Base-by-base conservation (phyloP, 2,888 invertebrate genomes). In the Ophion costatus region DNA sequence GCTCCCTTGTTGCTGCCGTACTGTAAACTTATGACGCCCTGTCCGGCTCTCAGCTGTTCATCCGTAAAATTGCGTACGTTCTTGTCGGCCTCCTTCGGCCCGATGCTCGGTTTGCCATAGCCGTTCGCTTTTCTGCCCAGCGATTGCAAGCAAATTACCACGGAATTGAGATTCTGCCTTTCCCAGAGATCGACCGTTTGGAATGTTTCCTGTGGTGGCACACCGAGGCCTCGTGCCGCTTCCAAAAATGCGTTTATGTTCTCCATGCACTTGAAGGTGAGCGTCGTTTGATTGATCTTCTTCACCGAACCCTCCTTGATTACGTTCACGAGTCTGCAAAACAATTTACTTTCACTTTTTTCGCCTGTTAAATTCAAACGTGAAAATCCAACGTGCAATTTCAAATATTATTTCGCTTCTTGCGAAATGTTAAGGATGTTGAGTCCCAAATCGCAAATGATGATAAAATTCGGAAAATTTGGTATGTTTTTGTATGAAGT, bases 241-340 rank as follows among this genome's bases (percentile, higher is more conserved):
- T 97, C 97, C 83, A 98, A 94, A 94, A 99, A 99, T 38, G 97
- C 97, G 94, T 98, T 98, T 90, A 99, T 99, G 94, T 99, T 99
- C 94, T 99, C 99, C 99, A 99, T 99, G 94, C 98, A 98, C 93
- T 99, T 99, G 94, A 99, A 99, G 83, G 98, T 98, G 96, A 98
- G 97, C 92, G 96, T 96, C 82, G 97, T 97, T 51, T 93, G 93
- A 94, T 99, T 99, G 89, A 99, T 96, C 94, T 98, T 98, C 95
- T 98, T 98, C 81, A 99, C 96, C 77, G 96, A 96, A 66, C 97
- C 97, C 0, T 97, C 96, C 93, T 98, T 96, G 90, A 99, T 96
- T 88, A 95, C 95, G 94, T 99, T 99, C 38, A 96, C 97, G 90
- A 99, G 94, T 93, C 98, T 98, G 94, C 4, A 86, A 83, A 51